Conservation (phyloP, 2,888 invertebrate genomes). For the Morpho helenor region DNA sequence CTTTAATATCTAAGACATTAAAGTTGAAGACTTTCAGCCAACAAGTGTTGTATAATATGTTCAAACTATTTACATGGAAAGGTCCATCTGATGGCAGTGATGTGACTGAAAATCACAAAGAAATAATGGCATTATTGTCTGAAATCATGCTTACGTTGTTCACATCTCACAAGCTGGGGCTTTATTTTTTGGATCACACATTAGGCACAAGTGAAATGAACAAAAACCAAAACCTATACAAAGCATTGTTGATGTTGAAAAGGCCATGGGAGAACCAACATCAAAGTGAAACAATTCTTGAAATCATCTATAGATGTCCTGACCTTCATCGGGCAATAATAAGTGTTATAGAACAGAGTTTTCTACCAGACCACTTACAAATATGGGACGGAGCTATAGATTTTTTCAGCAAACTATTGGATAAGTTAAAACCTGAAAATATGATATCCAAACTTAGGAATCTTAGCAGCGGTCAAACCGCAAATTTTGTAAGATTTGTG, state of each 20-base stretch:
- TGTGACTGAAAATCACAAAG: slow-evolving; percentile 50
- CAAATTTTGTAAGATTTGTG: slow-evolving; percentile 69
- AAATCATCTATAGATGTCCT: slow-evolving; percentile 84
- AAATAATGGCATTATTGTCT: slow-evolving; percentile 80
- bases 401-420: slow-evolving; percentile 66
- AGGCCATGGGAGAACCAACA: slow-evolving; percentile 84
- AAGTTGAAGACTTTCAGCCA: slow-evolving; percentile 86
- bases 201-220: slow-evolving; percentile 80
- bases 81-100: slow-evolving; percentile 78
- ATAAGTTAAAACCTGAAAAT: slow-evolving; percentile 67
- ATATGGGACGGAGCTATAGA: slow-evolving; percentile 73
- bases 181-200: slow-evolving; percentile 85
- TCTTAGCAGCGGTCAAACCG: slow-evolving; percentile 71
- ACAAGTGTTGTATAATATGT: slow-evolving; percentile 82
- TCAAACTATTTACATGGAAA: slow-evolving; percentile 86
- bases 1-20: slow-evolving; percentile 83
- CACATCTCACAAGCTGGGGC: slow-evolving; percentile 87
- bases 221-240: slow-evolving; percentile 80
- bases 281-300: slow-evolving; percentile 80
- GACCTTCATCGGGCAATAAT: slow-evolving; percentile 84
- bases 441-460: slow-evolving; percentile 66
- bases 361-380: slow-evolving; percentile 79
- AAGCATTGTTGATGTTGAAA: slow-evolving; percentile 82
- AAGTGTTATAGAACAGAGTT: slow-evolving; percentile 75
- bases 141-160: slow-evolving; percentile 86